Conservation (phyloP, 1,140 invertebrate species). For the Eriosoma lanigerum region DNA sequence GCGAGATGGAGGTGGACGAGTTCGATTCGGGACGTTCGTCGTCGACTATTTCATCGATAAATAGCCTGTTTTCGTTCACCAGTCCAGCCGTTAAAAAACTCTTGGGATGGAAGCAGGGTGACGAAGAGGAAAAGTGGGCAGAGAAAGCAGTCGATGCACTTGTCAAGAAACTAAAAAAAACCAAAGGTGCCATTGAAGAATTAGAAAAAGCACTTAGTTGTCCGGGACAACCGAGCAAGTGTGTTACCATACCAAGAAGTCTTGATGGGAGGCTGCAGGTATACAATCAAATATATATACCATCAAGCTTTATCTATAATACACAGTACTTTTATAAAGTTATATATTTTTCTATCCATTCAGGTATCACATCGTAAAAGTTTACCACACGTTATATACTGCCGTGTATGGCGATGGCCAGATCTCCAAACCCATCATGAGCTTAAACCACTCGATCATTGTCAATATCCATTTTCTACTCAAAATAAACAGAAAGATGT, state of each 20-base stretch:
- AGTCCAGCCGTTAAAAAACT: slow-evolving; percentile 95
- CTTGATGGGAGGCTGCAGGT: slow-evolving; percentile 91
- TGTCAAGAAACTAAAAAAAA: slow-evolving; percentile 96
- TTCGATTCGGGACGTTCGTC: slow-evolving; percentile 71
- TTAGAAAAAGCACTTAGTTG: slow-evolving; percentile 91
- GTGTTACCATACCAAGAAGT: slow-evolving; percentile 96
- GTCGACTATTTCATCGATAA: slow-evolving; percentile 66
- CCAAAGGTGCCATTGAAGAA: slow-evolving; percentile 95
- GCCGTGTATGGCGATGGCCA: slow-evolving; percentile 97
- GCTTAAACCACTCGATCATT: slow-evolving; percentile 89
- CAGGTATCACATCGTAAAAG: slow-evolving; percentile 94
- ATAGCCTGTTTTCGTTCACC: slow-evolving; percentile 93
- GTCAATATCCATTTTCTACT: slow-evolving; percentile 91
- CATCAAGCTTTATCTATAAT: background rate
- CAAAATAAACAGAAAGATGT: slow-evolving; percentile 87
- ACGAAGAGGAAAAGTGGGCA: slow-evolving; percentile 99
- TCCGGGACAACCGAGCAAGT: slow-evolving; percentile 91
- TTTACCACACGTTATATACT: slow-evolving; percentile 97
- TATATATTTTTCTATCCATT: slow-evolving; percentile 54
- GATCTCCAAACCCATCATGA: slow-evolving; percentile 97
- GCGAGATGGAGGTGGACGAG: slow-evolving; percentile 75
- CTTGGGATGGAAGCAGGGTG: slow-evolving; percentile 95
- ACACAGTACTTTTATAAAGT: background rate
- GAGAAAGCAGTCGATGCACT: slow-evolving; percentile 98
- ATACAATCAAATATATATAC: no score